Base-by-base conservation (phyloP, 2,888 invertebrate species). In the Liodrosophila aerea region DNA sequence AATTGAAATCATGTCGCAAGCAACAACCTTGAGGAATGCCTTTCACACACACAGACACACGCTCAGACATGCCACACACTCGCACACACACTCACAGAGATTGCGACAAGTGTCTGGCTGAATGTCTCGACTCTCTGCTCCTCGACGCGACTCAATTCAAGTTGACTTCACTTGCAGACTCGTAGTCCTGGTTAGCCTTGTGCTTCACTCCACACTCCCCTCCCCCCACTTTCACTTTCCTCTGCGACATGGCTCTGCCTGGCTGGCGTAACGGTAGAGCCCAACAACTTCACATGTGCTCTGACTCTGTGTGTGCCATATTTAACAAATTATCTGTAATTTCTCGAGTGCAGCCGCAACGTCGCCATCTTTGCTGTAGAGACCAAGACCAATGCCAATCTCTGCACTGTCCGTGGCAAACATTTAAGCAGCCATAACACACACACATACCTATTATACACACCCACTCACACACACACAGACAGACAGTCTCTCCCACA, bases 21-120 rank as follows among this genome's bases (percentile, higher is more conserved):
- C 73, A 69, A 67, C 74, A 88, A 88, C 88, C 88, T 88, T 88
- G 88, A 88, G 88, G 88, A 88, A 88, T 85, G 80, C 87, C 88
- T 50, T 49, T 5, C 56, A 30, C 57, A 64, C 51, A 61, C 46
- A 64, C 50, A 61, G n/a, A 44, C n/a, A 39, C 5, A 39, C 12
- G 37, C 9, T 44, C 18, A 52, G 4, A 11, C 47, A 45, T 36
- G 43, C 29, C 11, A 43, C 9, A 22, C 44, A 41, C 41, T 46
- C 31, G 47, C 46, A 57, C 59, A 58, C 50, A 59, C 34, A 58
- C 34, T 37, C 29, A 56, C 56, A 54, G 50, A 64, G 11, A 59
- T 46, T 46, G 49, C 51, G 59, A 62, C 64, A 72, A 78, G 69
- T 76, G 85, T 83, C 85, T 86, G 80, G 75, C 83, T 69, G 46